Base-by-base conservation (phyloP, 2,113 vertebrate species). In the Engraulis encrasicolus region DNA sequence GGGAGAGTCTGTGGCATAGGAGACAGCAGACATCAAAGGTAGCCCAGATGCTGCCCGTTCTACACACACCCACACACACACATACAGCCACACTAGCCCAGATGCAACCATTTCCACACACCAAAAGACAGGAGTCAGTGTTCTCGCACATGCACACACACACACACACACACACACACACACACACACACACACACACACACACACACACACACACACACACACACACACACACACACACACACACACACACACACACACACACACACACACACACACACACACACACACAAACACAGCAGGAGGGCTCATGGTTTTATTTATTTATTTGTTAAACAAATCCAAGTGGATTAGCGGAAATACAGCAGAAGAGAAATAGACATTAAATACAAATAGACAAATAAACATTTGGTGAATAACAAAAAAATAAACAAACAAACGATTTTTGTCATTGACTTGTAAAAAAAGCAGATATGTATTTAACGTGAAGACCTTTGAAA, bases 31-130 rank as follows among this genome's bases (percentile, higher is more conserved):
- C 12, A 61, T 37, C 23, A 58, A 79, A 58, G 19, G 20, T 6
- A 58, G 20, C 54, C 19, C 54, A 83, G 36, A 38, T 38, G 71
- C 36, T 54, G 36, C 54, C 50, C 54, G 78, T 7, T 78, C 6
- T 40, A 83, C 36, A 58, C 38, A 78, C 6, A 61, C 54, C 20
- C 19, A 58, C 54, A n/a, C 9, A 58, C 54, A 23, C 58, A 61
- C 58, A 61, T 9, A 61, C 58, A 61, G 20, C n/a, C 54, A n/a
- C 18, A 54, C 54, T 6, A 58, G 20, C 54, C 19, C 54, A 83
- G 36, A 38, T 38, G 71, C 36, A 78, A 49, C 54, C 50, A 79
- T 83, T 7, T 78, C 6, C 37, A 83, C 36, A 58, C 38, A 78
- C 38, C 0, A 66, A 66, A n/a, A n/a, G n/a, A n/a, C n/a, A n/a